Evolutionary conservation across 2,888 invertebrate genomes (phyloP).

Genomic region (Vanessa cardui): DNA sequence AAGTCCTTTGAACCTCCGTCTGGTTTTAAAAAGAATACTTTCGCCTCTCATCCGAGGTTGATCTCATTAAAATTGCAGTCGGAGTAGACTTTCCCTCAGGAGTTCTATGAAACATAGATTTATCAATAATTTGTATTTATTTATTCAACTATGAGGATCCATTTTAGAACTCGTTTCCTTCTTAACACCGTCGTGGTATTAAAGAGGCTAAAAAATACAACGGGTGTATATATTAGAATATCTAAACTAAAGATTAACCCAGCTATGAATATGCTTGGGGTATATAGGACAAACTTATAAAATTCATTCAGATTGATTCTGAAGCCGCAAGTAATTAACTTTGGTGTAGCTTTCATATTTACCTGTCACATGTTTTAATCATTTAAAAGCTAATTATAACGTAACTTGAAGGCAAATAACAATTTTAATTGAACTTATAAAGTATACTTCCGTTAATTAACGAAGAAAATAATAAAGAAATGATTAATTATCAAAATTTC

Average conservation of each 20-base stretch:
- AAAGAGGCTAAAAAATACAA: not conserved
- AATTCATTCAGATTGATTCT: not conserved
- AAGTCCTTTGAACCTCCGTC: conserved; percentile 30
- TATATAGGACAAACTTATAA: not conserved
- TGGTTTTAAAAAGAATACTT: conserved; percentile 27
- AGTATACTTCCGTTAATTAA: not conserved
- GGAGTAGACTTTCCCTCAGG: conserved; percentile 22
- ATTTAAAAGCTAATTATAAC: not conserved
- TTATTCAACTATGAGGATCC: conserved; percentile 13
- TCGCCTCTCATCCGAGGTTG: conserved; percentile 32
- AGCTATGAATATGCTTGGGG: not conserved
- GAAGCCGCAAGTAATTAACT: not conserved
- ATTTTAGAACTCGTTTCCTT: not conserved
- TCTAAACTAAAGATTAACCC: not conserved
- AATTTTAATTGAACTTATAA: not conserved
- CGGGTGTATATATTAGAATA: not conserved
- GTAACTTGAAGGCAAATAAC: not conserved
- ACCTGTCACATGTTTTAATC: not conserved
- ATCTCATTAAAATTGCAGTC: conserved; percentile 39
- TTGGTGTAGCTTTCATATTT: not conserved
- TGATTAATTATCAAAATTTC: not conserved
- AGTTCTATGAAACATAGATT: conserved; percentile 25
- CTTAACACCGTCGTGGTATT: not conserved
- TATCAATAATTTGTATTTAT: conserved; percentile 30
- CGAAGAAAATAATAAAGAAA: not conserved